A percentile compares a stretch with the other conserved stretches of the same genome.
Evolutionary conservation across 2,797 vertebrate species (phyloP).

Genomic region (Anableps anableps): DNA sequence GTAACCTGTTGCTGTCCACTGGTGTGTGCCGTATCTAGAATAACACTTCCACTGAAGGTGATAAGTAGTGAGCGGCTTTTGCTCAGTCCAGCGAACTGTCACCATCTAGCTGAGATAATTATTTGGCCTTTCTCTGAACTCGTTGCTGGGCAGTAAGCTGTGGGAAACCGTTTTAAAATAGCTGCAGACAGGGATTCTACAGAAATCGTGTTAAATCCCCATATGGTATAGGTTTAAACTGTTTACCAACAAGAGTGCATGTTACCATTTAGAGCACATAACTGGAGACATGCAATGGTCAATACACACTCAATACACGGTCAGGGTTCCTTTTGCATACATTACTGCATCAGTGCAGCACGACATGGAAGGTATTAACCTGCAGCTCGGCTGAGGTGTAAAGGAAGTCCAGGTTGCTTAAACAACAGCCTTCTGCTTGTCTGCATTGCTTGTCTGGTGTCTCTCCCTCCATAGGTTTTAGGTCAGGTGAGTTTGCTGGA

Average conservation of each 20-base stretch:
- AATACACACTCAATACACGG: neutral
- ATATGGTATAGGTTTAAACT: constrained; percentile 30
- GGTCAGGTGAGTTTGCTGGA: neutral
- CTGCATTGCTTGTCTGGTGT: neutral
- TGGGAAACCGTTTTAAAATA: constrained; percentile 51
- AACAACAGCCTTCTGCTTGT: neutral
- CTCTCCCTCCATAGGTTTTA: neutral
- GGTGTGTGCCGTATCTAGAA: constrained; percentile 9
- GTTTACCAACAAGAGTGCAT: constrained; percentile 36
- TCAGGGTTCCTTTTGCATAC: neutral
- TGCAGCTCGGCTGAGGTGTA: neutral
- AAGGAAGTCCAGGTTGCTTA: neutral
- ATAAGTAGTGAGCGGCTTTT: constrained; percentile 3
- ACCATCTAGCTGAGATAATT: constrained; percentile 53
- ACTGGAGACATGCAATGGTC: constrained; percentile 32
- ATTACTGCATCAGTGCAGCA: neutral
- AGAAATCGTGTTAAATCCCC: constrained; percentile 40
- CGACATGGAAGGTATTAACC: neutral
- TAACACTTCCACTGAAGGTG: constrained; percentile 17
- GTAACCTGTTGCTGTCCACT: constrained; percentile 8
- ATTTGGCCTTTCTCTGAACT: constrained; percentile 60
- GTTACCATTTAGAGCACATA: constrained; percentile 17
- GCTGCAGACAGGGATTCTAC: constrained; percentile 41
- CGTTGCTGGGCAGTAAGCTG: constrained; percentile 39
- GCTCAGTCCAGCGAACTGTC: constrained; percentile 27